Conservation (phyloP, 2,113 vertebrate species). For the Thunnus maccoyii region DNA sequence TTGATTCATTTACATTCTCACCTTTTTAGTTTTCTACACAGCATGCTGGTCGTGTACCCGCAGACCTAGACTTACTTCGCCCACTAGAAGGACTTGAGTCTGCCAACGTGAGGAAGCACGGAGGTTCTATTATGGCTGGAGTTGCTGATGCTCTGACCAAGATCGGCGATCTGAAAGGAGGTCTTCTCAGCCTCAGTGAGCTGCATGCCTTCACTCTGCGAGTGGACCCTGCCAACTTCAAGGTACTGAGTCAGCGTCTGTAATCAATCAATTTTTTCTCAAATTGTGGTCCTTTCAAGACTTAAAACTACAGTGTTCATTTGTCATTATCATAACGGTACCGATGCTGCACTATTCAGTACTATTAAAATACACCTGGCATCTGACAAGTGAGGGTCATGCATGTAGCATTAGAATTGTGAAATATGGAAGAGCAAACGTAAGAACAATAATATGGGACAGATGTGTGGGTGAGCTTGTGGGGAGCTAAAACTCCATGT, state of each 20-base stretch:
- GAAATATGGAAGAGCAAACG: too few species aligned
- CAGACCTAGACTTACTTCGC: constrained; percentile 92
- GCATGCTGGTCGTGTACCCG: constrained; percentile 83
- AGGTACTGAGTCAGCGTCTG: constrained; percentile 64
- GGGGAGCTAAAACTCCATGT: too few species aligned
- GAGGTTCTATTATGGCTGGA: constrained; percentile 79
- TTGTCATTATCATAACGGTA: too few species aligned
- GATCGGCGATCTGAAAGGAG: constrained; percentile 82
- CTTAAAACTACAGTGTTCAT: too few species aligned
- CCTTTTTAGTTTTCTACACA: constrained; percentile 39
- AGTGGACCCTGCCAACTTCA: constrained; percentile 91
- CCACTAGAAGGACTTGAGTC: constrained; percentile 88
- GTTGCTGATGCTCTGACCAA: constrained; percentile 78
- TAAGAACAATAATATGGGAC: too few species aligned
- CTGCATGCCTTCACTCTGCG: constrained; percentile 90
- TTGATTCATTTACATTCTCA: not conserved
- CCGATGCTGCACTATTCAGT: too few species aligned
- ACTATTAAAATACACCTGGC: too few species aligned
- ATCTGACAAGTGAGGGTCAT: too few species aligned
- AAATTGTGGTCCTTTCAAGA: too few species aligned
- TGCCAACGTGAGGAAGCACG: constrained; percentile 79
- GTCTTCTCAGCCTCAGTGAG: constrained; percentile 87
- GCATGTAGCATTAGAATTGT: too few species aligned
- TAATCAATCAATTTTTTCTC: too few species aligned
- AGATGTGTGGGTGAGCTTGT: too few species aligned